A percentile compares a stretch with the other conserved stretches of the same genome.
Evolutionary conservation across 1,140 invertebrate genomes (phyloP).

Genomic region (Coenobita brevimanus): DNA sequence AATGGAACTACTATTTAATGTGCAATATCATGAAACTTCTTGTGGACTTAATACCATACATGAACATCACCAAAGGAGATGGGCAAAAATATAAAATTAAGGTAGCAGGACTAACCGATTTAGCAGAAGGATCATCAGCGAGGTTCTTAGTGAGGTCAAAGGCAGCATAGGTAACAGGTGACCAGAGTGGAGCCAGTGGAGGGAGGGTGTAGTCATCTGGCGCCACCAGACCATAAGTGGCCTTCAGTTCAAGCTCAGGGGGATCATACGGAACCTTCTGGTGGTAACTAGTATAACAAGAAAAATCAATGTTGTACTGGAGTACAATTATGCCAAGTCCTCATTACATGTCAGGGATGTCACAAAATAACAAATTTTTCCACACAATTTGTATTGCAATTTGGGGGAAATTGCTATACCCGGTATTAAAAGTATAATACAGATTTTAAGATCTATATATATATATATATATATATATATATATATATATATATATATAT

Average conservation of each 20-base stretch:
- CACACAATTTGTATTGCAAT: too few species aligned
- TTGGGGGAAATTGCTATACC: too few species aligned
- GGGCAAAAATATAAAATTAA: neutral
- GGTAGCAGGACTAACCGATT: constrained; percentile 62
- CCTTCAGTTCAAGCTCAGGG: constrained; percentile 78
- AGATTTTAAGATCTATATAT: too few species aligned
- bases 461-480: too few species aligned
- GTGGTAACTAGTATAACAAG: constrained; percentile 78
- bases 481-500: too few species aligned
- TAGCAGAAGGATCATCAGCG: constrained; percentile 69
- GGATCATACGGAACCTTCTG: constrained; percentile 80
- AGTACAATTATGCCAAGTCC: neutral
- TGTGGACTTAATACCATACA: neutral
- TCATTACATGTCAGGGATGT: neutral
- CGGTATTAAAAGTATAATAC: too few species aligned
- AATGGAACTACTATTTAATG: too few species aligned
- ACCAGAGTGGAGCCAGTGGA: constrained; percentile 78
- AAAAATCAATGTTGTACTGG: neutral
- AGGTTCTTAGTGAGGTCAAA: constrained; percentile 75
- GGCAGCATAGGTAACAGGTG: constrained; percentile 76
- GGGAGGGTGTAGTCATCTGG: constrained; percentile 80
- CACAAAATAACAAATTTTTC: too few species aligned
- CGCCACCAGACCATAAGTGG: constrained; percentile 81
- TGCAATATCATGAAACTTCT: too few species aligned
- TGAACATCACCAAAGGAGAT: neutral